Percentiles rank a stretch among this genome's conserved stretches.
Evolutionary conservation across 2,113 vertebrate species (phyloP).

Genomic region (Lepidothrix coronata): DNA sequence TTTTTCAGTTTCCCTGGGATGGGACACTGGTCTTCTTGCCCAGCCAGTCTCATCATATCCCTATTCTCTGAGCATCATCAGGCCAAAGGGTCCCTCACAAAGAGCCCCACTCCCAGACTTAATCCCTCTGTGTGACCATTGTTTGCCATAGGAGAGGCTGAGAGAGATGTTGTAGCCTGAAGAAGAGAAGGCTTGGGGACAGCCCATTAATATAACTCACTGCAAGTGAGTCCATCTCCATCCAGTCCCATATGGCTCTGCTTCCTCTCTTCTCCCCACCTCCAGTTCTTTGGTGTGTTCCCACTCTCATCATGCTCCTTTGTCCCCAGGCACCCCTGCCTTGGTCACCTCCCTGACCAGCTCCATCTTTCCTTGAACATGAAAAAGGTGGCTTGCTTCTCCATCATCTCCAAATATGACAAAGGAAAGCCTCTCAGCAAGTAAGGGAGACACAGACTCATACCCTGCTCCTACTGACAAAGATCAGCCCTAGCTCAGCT

Average conservation of each 20-base stretch:
- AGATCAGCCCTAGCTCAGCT: not conserved
- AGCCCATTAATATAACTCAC: not conserved
- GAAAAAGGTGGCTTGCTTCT: not conserved
- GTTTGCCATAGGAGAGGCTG: not conserved
- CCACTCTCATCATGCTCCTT: not conserved
- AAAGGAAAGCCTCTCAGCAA: not conserved
- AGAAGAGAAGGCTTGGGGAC: not conserved
- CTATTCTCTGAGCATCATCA: not conserved
- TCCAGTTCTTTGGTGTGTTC: not conserved
- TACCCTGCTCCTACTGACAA: not conserved
- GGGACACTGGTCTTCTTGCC: not conserved
- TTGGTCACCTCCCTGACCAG: not conserved
- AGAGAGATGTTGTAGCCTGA: not conserved
- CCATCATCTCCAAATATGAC: not conserved
- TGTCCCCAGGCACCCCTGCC: not conserved
- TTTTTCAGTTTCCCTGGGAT: not conserved
- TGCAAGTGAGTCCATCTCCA: not conserved
- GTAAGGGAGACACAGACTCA: accelerated
- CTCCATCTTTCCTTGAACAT: not conserved
- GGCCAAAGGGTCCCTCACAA: not conserved
- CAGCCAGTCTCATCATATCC: not conserved
- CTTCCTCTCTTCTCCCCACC: not conserved
- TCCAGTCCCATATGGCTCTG: accelerated
- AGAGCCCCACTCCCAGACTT: not conserved
- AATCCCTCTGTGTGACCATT: accelerated